A percentile compares a stretch with the other conserved stretches of the same genome.
Conservation (phyloP, 2,888 invertebrate species). For the Galerucella nymphaeae region DNA sequence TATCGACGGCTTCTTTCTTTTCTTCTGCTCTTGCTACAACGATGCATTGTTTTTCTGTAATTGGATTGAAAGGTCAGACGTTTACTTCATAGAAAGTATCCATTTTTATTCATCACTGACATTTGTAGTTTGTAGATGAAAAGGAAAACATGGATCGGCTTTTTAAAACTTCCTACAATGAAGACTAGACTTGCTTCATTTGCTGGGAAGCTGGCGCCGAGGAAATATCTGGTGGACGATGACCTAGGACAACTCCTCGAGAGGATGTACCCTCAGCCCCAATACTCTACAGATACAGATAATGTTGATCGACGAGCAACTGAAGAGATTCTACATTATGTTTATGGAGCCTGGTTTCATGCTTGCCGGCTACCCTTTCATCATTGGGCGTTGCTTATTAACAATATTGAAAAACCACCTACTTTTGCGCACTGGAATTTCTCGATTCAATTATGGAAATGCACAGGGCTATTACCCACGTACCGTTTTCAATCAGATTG, state of each 20-base stretch:
- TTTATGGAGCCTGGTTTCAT: too few relatives aligned
- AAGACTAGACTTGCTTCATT: too few relatives aligned
- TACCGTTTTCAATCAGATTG: not conserved
- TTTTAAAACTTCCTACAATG: not conserved
- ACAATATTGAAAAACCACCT: too few relatives aligned
- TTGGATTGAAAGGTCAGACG: constrained; percentile 10
- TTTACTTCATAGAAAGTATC: constrained; percentile 9
- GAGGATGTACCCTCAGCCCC: too few relatives aligned
- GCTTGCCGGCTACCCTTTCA: too few relatives aligned
- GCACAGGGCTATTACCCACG: not conserved
- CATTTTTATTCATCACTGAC: not conserved
- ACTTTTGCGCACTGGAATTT: not conserved
- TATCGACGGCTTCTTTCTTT: not conserved
- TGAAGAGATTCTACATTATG: too few relatives aligned
- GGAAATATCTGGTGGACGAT: too few relatives aligned
- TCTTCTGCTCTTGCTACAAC: constrained; percentile 1
- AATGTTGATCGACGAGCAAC: too few relatives aligned
- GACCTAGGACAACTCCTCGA: too few relatives aligned
- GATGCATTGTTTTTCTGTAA: constrained; percentile 18
- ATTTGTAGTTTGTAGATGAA: constrained; percentile 9
- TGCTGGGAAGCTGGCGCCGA: too few relatives aligned
- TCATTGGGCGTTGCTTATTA: too few relatives aligned
- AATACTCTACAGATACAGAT: too few relatives aligned
- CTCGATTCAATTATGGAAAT: not conserved
- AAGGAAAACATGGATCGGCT: not conserved